Conservation (phyloP, 2,113 vertebrate species). For the Eulemur macaco region DNA sequence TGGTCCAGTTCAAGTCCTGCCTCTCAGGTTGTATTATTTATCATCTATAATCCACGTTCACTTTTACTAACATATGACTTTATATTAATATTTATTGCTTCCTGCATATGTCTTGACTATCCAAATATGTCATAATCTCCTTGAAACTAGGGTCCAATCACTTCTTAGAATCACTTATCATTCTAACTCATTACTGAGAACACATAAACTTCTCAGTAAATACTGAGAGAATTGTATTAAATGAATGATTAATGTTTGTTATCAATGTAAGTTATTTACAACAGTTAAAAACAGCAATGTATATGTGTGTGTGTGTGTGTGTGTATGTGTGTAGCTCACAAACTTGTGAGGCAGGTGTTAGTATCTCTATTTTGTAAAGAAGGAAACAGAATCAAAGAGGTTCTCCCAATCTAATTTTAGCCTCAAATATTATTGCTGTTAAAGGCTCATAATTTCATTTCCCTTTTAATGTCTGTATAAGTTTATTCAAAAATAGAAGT, state of each 20-base stretch:
- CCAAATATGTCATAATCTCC: neutral
- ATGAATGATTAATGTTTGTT: neutral
- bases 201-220: neutral
- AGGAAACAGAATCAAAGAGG: neutral
- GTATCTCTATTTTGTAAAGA: neutral
- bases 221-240: neutral
- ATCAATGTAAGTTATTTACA: neutral
- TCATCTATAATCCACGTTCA: neutral
- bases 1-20: neutral
- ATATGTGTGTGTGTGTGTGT: neutral
- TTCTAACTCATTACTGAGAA: neutral
- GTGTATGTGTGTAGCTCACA: neutral
- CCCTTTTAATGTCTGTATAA: neutral
- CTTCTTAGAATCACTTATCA: neutral
- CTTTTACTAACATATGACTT: neutral
- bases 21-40: neutral
- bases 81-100: slow-evolving; percentile 20
- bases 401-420: neutral
- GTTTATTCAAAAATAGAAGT: neutral
- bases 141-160: neutral
- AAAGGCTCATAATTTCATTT: slow-evolving; percentile 10
- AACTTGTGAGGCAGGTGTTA: neutral
- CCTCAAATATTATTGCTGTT: neutral
- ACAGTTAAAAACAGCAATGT: neutral
- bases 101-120: neutral